Evolutionary conservation across 2,888 invertebrate species (phyloP).

Genomic region (Epinotia demarniana): DNA sequence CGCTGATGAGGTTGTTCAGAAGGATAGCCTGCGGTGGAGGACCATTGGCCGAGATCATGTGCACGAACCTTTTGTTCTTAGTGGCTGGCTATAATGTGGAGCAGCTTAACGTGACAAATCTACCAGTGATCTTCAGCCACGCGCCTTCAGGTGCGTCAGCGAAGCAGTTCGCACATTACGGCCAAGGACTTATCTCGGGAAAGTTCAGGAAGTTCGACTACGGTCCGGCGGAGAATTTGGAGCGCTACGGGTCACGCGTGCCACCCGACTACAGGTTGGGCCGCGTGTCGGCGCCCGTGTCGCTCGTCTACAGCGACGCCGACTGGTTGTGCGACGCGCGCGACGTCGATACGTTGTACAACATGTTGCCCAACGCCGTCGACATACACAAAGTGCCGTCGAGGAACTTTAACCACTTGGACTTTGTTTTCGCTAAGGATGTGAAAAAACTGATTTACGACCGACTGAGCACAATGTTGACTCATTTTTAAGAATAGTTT

Average conservation of each 20-base stretch:
- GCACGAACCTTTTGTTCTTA: conserved; percentile 85
- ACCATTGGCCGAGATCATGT: conserved; percentile 77
- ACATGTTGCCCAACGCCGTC: conserved; percentile 79
- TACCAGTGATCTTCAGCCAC: conserved; percentile 83
- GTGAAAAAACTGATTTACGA: conserved; percentile 59
- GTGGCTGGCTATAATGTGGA: conserved; percentile 83
- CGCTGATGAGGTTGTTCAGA: conserved; percentile 76
- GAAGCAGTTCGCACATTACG: conserved; percentile 82
- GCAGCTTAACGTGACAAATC: conserved; percentile 84
- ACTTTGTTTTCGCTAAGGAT: conserved; percentile 70
- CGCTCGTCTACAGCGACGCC: conserved; percentile 73
- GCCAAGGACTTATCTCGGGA: conserved; percentile 71
- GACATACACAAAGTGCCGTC: conserved; percentile 84
- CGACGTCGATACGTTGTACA: conserved; percentile 83
- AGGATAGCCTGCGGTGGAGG: conserved; percentile 72
- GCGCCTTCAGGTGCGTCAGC: conserved; percentile 83
- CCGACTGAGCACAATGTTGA: conserved; percentile 44
- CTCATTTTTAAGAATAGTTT: conserved; percentile 6
- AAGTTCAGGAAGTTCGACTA: conserved; percentile 68
- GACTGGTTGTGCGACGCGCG: conserved; percentile 87
- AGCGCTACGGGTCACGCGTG: conserved; percentile 58
- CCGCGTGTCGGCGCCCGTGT: conserved; percentile 64
- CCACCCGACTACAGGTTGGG: conserved; percentile 67
- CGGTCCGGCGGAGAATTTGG: conserved; percentile 60
- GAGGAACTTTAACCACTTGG: conserved; percentile 74